A percentile compares a stretch with the other conserved stretches of the same genome.
Conservation (phyloP, 2,888 invertebrate genomes). For the Chorisops tibialis region DNA sequence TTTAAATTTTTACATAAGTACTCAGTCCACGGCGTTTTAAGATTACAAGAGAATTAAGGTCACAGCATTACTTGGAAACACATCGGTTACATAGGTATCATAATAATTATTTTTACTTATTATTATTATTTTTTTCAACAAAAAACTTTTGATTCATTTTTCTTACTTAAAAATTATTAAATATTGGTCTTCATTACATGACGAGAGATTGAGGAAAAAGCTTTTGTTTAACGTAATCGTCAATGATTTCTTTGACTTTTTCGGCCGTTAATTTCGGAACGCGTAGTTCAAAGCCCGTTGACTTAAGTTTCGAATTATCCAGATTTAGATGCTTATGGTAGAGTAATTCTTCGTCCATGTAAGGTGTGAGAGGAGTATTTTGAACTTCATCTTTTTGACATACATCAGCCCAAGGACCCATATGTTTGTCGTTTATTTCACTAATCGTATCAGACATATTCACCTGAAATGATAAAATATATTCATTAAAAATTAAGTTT, state of each 20-base stretch:
- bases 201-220: conserved; percentile 74
- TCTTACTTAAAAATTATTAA: conserved; percentile 16
- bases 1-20: conserved; percentile 21
- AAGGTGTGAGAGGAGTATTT: conserved; percentile 86
- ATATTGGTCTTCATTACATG: conserved; percentile 46
- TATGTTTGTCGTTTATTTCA: conserved; percentile 91
- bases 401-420: conserved; percentile 86
- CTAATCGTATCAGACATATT: conserved; percentile 79
- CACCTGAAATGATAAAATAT: conserved; percentile 53
- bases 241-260: conserved; percentile 66
- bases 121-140: background rate
- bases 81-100: conserved; percentile 9
- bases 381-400: conserved; percentile 70
- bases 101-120: background rate
- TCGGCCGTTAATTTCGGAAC: conserved; percentile 64
- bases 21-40: conserved; percentile 21
- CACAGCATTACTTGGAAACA: conserved; percentile 22
- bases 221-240: conserved; percentile 78
- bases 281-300: conserved; percentile 58
- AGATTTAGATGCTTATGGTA: conserved; percentile 77
- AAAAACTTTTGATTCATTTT: background rate
- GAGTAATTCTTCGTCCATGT: conserved; percentile 77
- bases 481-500: background rate
- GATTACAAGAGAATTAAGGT: conserved; percentile 18
- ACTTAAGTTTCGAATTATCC: conserved; percentile 64